Evolutionary conservation across 1,140 invertebrate species (phyloP), one percentile per base, ranked within the genome.

Genomic region (Charaxes varanes): DNA sequence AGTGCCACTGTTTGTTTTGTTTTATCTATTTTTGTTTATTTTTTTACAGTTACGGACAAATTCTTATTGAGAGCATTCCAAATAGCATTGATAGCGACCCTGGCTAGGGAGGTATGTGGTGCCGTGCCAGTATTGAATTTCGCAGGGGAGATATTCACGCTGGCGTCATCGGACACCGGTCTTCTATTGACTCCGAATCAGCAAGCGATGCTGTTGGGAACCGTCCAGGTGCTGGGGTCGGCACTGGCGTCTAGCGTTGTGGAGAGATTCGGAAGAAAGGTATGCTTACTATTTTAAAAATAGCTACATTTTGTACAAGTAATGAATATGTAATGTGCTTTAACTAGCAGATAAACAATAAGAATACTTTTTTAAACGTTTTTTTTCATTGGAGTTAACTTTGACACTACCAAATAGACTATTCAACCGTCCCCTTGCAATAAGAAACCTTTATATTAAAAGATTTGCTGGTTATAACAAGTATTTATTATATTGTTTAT

Each of bases 51-150:
- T 2, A 55, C 49, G 3, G 45, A 64, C 43, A 57, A 61, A 24
- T 46, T 61, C 13, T 37, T 64, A 2, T 53, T 51, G 30, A 46
- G 41, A 37, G 61, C 57, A 2, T 64, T 64, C 15, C 36, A 37
- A 12, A 61, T 64, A 44, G 48, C 57, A 1, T 24, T 61, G 16
- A 28, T 64, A 26, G 51, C 49, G 4, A 47, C 51, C 0, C 10
- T 61, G 2, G 50, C 57, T 0, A 43, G 61, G 12, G 61, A 64
- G 5, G 40, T 57, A 6, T 64, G 61, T 22, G 61, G 61, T 2
- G 61, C 57, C 2, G 44, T 64, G 2, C 57, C 61, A 0, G 57
- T 64, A 0, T 17, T 55, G n/a, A 63, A 63, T 32, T 63, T 61
- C n/a, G 61, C 61, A 22, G 61, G 50, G 2, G 41, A 48, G 4